Evolutionary conservation across 2,797 vertebrate genomes (phyloP).

Genomic region (Vireo griseus): DNA sequence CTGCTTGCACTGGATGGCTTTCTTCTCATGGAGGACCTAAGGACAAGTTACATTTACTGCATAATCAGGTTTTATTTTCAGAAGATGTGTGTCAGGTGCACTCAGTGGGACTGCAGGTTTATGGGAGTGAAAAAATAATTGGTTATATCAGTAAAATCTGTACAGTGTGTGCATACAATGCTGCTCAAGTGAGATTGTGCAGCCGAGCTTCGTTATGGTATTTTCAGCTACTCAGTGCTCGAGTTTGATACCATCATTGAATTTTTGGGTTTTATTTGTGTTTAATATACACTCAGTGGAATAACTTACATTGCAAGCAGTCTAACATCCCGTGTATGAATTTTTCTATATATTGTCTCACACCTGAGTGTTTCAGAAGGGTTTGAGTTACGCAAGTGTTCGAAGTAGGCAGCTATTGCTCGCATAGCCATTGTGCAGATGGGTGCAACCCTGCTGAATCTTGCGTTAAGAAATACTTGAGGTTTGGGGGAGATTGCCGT

Average conservation of each 20-base stretch:
- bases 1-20: background rate
- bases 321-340: background rate
- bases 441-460: background rate
- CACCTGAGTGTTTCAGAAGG: background rate
- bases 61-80: background rate
- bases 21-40: background rate
- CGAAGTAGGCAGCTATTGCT: background rate
- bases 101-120: background rate
- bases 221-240: background rate
- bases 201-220: background rate
- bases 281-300: background rate
- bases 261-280: background rate
- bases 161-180: fast-evolving
- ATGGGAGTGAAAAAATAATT: background rate
- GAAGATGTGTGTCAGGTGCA: background rate
- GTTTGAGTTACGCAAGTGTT: background rate
- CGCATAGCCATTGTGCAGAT: fast-evolving
- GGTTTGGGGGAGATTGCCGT: background rate
- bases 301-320: background rate
- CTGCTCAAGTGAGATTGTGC: background rate
- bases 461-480: background rate
- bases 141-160: background rate
- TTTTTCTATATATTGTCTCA: background rate
- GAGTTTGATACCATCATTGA: background rate
- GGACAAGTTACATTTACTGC: background rate